Percentiles rank a stretch among this genome's conserved stretches.
These are phyloP conservation scores for Eriocheir sinensis DNA, from an alignment of 1,140 invertebrate genomes.

Conservation along the genomic window DNA sequence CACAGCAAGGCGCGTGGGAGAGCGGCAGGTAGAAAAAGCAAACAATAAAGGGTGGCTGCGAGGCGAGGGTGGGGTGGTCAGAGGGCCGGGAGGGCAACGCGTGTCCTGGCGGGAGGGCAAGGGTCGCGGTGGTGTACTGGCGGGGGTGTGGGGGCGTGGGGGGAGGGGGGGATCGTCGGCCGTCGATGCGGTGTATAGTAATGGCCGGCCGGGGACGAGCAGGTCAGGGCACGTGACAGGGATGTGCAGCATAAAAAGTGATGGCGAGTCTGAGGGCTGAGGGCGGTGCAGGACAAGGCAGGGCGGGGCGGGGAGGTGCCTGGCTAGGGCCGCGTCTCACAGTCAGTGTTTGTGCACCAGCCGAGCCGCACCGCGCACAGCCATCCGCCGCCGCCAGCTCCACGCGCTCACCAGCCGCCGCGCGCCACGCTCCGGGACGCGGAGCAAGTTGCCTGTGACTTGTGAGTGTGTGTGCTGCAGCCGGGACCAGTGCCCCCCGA, in stretches of 20 bases:
- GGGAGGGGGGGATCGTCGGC: not conserved
- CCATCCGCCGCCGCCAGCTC: not conserved
- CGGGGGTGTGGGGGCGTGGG: not conserved
- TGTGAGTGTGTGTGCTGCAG: not conserved
- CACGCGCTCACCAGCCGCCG: conserved; percentile 44
- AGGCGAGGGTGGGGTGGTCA: not conserved
- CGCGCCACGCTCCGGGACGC: conserved; percentile 1
- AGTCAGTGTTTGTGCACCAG: conserved; percentile 64
- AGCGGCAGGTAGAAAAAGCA: not conserved
- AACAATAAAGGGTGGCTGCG: not conserved
- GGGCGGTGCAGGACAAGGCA: conserved; percentile 52
- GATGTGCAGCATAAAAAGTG: conserved; percentile 14
- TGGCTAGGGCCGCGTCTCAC: conserved; percentile 55
- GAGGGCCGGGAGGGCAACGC: not conserved
- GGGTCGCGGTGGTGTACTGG: not conserved
- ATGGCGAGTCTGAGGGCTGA: not conserved
- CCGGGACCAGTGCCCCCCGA: not conserved
- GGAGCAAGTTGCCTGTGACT: not conserved
- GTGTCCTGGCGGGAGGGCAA: not conserved
- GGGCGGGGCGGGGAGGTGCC: conserved; percentile 61
- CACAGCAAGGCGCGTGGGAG: not conserved
- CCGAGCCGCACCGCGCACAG: conserved; percentile 47
- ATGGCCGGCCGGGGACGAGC: not conserved
- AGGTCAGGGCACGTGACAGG: not conserved
- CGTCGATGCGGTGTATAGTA: not conserved